Evolutionary conservation across 1,140 invertebrate species (phyloP), one percentile per base, ranked within the genome.

Genomic region (Ericerus pela): DNA sequence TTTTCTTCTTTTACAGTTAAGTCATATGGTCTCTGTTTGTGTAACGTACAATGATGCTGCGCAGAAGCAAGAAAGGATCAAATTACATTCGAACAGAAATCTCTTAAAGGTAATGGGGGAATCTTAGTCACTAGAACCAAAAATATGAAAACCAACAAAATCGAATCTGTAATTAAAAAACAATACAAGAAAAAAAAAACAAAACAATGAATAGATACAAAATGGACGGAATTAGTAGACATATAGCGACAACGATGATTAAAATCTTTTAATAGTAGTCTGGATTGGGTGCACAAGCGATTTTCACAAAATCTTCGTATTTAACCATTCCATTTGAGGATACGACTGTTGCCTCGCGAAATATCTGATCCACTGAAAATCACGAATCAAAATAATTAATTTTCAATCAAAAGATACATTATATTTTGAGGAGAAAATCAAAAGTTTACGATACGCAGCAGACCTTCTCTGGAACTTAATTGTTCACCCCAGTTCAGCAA

Each of bases 301-400:
- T 90, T 69, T 91, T 90, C 0, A 95, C 82, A 71, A 96, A 94
- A 66, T 94, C 88, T 64, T 90, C 82, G 67, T 96, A 96, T 36
- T 82, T 81, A 0, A 96, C 82, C 11, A 80, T 78, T 16, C 85
- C 88, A 65, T 80, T 85, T 2, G 14, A 16, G 29, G 82, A 78
- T 2, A 79, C 77, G 4, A 95, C 84, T 68, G 93, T 92, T 0
- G 90, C 88, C 70, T 96, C 93, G 16, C 88, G 74, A 65, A 95
- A 93, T 54, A 96, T 88, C 56, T 90, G 85, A 63, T 96, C 90
- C 31, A 96, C 88, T 84, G 71, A 36, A 76, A 76, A 43, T 2
- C 55, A 58, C 60, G 60, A 57, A 55, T 62, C 58, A 54, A 54
- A 53, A 56, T 54, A 53, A 55, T 47, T 53, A 54, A 11, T 51